phyloP scores from a whole-genome alignment of 2,797 vertebrate genomes.

The Neoniphon sammara region DNA sequence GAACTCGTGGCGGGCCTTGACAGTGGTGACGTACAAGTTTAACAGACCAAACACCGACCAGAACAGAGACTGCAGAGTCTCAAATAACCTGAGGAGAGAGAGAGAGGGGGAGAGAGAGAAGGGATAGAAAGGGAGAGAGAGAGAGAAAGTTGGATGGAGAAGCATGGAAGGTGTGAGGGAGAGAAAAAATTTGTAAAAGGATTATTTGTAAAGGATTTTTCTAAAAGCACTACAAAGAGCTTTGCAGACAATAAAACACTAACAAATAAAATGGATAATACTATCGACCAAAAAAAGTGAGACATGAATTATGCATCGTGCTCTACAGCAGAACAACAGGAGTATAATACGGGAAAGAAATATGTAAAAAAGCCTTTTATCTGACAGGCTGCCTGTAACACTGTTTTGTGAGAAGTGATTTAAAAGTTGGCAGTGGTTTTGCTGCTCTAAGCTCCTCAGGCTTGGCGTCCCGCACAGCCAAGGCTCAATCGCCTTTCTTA shows the following conservation, averaged over 20 bases:
- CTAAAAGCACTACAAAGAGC: background rate
- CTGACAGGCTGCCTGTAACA: too few species aligned
- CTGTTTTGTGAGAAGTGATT: too few species aligned
- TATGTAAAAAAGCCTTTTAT: too few species aligned
- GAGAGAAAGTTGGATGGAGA: slow-evolving; percentile 8
- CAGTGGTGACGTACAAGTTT: slow-evolving; percentile 95
- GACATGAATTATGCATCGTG: background rate
- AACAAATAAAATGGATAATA: background rate
- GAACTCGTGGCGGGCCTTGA: slow-evolving; percentile 95
- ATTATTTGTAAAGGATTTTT: background rate
- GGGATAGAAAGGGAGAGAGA: background rate
- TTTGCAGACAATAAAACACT: background rate
- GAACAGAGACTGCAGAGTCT: slow-evolving; percentile 97
- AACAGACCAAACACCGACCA: slow-evolving; percentile 96
- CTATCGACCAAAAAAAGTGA: background rate
- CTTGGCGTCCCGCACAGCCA: too few species aligned
- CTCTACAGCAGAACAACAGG: background rate
- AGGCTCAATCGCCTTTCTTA: too few species aligned
- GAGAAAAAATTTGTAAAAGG: too few species aligned
- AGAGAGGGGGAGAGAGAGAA: background rate
- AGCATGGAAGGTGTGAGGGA: too few species aligned
- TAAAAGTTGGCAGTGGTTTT: too few species aligned
- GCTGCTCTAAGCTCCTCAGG: too few species aligned
- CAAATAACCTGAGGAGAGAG: slow-evolving; percentile 88
- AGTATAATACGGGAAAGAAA: too few species aligned